These are phyloP conservation scores for Silvanus unidentatus DNA, from an alignment of 2,888 invertebrate genomes.

Conservation along the genomic window DNA sequence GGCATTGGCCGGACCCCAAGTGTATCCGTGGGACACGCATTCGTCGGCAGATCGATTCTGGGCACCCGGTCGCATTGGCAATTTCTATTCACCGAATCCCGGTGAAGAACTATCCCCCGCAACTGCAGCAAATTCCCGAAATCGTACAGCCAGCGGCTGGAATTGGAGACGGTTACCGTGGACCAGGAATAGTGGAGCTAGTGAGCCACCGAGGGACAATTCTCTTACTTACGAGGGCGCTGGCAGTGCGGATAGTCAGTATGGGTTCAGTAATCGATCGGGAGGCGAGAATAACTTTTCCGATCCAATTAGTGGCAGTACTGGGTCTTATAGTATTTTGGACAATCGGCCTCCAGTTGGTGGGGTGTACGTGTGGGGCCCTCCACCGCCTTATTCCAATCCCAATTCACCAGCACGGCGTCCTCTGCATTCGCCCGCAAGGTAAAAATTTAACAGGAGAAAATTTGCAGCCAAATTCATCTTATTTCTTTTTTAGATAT, in stretches of 20 bases:
- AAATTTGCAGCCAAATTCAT: too few relatives aligned
- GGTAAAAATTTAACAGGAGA: slow-evolving; percentile 26
- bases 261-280: slow-evolving; percentile 62
- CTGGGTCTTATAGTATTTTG: slow-evolving; percentile 55
- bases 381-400: slow-evolving; percentile 82
- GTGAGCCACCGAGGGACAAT: slow-evolving; percentile 42
- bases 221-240: slow-evolving; percentile 57
- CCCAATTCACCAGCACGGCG: slow-evolving; percentile 65
- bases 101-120: slow-evolving; percentile 50
- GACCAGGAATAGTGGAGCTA: slow-evolving; percentile 54
- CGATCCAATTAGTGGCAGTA: slow-evolving; percentile 40
- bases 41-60: slow-evolving; percentile 50
- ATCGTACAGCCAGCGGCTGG: slow-evolving; percentile 50
- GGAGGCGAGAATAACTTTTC: slow-evolving; percentile 38
- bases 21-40: slow-evolving; percentile 55
- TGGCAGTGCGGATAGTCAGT: slow-evolving; percentile 75
- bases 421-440: slow-evolving; percentile 42
- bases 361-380: slow-evolving; percentile 69
- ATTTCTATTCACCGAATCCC: slow-evolving; percentile 80
- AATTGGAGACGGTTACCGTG: slow-evolving; percentile 70
- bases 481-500: slow-evolving; percentile 32
- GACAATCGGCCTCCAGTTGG: slow-evolving; percentile 52
- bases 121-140: slow-evolving; percentile 28
- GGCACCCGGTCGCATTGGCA: slow-evolving; percentile 64
- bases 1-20: slow-evolving; percentile 49